These are phyloP conservation scores for Choloepus didactylus DNA, from an alignment of 2,797 vertebrate genomes.

Conservation along the genomic window DNA sequence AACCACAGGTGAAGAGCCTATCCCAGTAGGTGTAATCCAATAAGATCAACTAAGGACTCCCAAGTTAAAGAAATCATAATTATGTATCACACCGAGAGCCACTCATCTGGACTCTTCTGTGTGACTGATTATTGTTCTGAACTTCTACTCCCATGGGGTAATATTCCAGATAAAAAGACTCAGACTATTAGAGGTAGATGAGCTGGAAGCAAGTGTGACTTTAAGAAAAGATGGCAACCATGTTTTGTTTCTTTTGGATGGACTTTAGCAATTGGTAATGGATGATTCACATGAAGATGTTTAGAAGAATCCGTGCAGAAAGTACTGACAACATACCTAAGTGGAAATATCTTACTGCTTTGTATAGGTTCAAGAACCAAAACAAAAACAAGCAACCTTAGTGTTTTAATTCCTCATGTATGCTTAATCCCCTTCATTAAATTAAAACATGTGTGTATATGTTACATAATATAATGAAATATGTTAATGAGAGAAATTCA, in stretches of 20 bases:
- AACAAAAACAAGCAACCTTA: too few species aligned
- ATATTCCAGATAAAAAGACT: not conserved
- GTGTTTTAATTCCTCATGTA: too few species aligned
- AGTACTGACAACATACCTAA: fast-evolving
- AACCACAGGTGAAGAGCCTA: not conserved
- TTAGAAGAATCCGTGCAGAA: not conserved
- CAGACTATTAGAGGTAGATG: not conserved
- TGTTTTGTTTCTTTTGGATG: not conserved
- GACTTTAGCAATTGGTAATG: not conserved
- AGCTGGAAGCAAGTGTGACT: not conserved
- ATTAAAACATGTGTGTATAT: not conserved
- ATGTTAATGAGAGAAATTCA: not conserved
- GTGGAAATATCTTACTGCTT: too few species aligned
- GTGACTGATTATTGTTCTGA: not conserved
- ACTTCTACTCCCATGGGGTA: not conserved
- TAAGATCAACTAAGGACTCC: not conserved
- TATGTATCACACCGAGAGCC: not conserved
- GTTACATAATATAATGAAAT: not conserved
- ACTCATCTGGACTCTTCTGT: not conserved
- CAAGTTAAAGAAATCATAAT: not conserved
- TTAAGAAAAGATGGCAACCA: not conserved
- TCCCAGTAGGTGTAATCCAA: too few species aligned
- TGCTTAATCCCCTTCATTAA: not conserved
- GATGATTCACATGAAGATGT: not conserved
- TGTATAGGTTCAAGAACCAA: too few species aligned